phyloP scores from a whole-genome alignment of 1,140 invertebrate genomes.

The Planococcus citri region DNA sequence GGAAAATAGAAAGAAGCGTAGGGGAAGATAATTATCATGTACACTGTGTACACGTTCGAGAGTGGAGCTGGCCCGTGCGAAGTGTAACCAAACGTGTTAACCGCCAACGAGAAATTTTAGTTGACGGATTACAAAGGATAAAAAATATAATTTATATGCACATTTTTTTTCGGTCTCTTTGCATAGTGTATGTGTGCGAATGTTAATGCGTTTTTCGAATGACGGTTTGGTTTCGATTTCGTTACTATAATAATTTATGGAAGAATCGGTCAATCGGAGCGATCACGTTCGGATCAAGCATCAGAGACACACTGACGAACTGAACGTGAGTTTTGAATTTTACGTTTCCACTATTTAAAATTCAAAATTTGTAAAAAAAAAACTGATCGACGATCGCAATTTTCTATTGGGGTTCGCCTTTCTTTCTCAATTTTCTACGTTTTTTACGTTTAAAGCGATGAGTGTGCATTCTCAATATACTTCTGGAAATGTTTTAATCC shows the following conservation, averaged over 20 bases:
- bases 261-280: background rate
- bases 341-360: background rate
- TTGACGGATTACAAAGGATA: background rate
- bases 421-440: background rate
- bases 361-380: background rate
- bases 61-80: background rate
- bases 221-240: background rate
- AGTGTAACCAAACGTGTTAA: conserved; percentile 2
- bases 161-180: background rate
- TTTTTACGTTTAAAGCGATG: background rate
- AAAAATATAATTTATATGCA: conserved; percentile 8
- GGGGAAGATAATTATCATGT: conserved; percentile 6
- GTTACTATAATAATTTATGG: conserved; percentile 2
- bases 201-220: conserved; percentile 2
- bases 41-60: background rate
- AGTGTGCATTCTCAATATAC: background rate
- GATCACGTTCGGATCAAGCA: conserved; percentile 1
- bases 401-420: background rate
- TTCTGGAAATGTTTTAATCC: background rate
- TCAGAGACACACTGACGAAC: background rate
- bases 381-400: background rate
- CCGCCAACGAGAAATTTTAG: conserved; percentile 1
- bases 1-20: conserved; percentile 6
- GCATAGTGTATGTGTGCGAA: background rate
- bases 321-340: background rate